Base-by-base conservation (phyloP, 2,797 vertebrate species). In the Microcaecilia unicolor region DNA sequence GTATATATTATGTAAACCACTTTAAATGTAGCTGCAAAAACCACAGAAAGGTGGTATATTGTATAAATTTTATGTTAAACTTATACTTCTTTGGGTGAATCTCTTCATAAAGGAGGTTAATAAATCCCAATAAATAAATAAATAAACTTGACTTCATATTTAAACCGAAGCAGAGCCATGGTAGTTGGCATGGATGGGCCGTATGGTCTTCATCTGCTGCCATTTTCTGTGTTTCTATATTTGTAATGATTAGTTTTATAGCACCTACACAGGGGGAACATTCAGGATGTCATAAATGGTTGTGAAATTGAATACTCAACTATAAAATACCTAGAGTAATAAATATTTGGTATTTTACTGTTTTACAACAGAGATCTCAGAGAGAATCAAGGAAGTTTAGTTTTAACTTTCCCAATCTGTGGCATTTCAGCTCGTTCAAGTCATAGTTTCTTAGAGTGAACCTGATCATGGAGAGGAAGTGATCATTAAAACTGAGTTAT, bases 361-460 rank as follows among this genome's bases (percentile, higher is more conserved):
- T 41, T 58, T 59, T 35, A 31, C 53, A 49, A 17, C 18, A 9
- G 35, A 55, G n/a, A 50, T 44, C 18, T 47, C 37, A 31, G 42
- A 36, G 18, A 3, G 2, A 42, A 48, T 49, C 55, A 45, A 18
- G 19, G 17, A 11, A 54, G 27, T 28, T 48, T 22, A 32, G 15
- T 10, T 33, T 27, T 52, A 30, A 15, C 42, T 57, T 41, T 48
- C 35, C 29, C 26, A 54, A 21, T 28, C 18, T 48, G 37, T 37
- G n/a, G n/a, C 41, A 62, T 44, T n/a, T n/a, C n/a, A 50, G 37
- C 51, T 24, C 9, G 6, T 46, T 72, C 47, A 59, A 64, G 24
- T 51, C 13, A 47, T 25, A 61, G 58, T 6, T 58, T 14, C 44
- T 60, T 47, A 50, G 38, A 55, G 11, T 27, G 10, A 61, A 42